Base-by-base conservation (phyloP, 92 coral and sea anemone species). In the Palythoa heliodiscus region DNA sequence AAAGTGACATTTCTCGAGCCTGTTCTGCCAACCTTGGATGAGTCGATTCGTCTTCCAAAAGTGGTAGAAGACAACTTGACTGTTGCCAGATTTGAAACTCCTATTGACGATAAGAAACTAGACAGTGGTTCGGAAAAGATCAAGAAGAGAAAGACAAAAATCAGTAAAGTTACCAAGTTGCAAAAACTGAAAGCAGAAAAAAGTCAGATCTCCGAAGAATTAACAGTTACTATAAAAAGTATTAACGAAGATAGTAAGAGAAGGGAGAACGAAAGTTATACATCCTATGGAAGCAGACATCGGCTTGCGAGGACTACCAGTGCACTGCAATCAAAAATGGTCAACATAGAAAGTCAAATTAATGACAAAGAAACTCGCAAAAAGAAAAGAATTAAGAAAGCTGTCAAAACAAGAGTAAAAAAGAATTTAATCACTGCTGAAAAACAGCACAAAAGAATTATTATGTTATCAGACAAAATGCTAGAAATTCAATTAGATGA, bases 281-380 rank as follows among this genome's bases (percentile, higher is more conserved):
- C 92, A 10, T 92, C 95, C 35, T 89, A 81, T 50, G 95, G 89
- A 69, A 90, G 92, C 78, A 89, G 98, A 39, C 95, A 94, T 55
- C 88, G 98, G 52, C 91, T 92, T 4, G 98, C 98, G 13, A 93
- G 93, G 37, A 64, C 93, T 48, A 85, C 98, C 10, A 91, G 94
- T 68, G 93, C 82, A 20, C 89, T 91, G 0, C 92, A 89, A 11
- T 90, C 98, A 73, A 94, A 92, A 84, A 87, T 94, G 64, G 75
- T 78, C n/a, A 94, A 76, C 14, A 29, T 94, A 52, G 89, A 94
- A 54, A 87, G 87, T 7, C 89, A 94, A 87, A 89, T 96, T 87
- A 53, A 74, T 11, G 85, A 85, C 13, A 88, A 95, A 63, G 90
- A 89, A 76, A 88, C 83, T 35, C 43, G 80, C 12, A 88, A 85